A percentile compares a stretch with the other conserved stretches of the same genome.
Conservation (phyloP, 2,797 vertebrate genomes). For the Parotocinclus haroldoi region DNA sequence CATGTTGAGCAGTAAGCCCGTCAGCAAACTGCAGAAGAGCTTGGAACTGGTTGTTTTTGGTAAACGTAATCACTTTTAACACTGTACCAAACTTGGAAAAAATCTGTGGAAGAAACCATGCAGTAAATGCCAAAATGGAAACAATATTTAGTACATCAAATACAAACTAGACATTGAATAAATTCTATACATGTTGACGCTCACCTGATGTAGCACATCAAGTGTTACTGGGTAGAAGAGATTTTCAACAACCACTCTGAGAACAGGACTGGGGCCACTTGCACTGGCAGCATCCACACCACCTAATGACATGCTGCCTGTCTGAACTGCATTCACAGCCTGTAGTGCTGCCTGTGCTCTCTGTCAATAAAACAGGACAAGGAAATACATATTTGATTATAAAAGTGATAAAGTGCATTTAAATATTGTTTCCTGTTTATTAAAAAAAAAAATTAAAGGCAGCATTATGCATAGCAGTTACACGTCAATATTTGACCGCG, state of each 20-base stretch:
- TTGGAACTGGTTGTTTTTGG: conserved; percentile 98
- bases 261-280: conserved; percentile 84
- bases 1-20: conserved; percentile 87
- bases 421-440: too few relatives aligned
- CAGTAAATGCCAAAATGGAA: too few relatives aligned
- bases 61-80: conserved; percentile 96
- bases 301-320: conserved; percentile 74
- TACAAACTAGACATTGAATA: too few relatives aligned
- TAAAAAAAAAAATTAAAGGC: too few relatives aligned
- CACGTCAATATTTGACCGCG: too few relatives aligned
- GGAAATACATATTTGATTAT: too few relatives aligned
- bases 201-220: conserved; percentile 97
- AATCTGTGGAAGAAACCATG: conserved; percentile 59
- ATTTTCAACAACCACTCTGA: conserved; percentile 95
- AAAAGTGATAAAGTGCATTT: too few relatives aligned
- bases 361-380: too few relatives aligned
- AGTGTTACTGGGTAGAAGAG: conserved; percentile 97
- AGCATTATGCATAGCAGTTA: too few relatives aligned
- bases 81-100: conserved; percentile 80
- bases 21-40: conserved; percentile 93
- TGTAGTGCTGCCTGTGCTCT: conserved; percentile 93
- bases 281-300: conserved; percentile 70
- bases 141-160: too few relatives aligned
- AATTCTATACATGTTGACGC: too few relatives aligned
- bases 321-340: conserved; percentile 89